Conservation (phyloP, 2,888 invertebrate species). For the Salticus scenicus region DNA sequence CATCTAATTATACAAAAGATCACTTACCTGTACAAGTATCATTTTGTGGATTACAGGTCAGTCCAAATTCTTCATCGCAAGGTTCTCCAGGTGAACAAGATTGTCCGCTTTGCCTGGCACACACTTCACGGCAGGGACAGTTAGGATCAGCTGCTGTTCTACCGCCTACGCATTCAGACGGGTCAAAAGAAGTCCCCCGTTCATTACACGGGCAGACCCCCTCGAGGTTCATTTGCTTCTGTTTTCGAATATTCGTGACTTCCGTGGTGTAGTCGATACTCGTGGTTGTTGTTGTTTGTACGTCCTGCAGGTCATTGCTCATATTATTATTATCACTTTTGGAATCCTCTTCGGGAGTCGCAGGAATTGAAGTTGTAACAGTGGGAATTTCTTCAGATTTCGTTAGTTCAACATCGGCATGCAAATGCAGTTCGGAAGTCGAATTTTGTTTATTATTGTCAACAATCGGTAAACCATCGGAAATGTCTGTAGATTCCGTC, state of each 20-base stretch:
- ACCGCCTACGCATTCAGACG: conserved; percentile 36
- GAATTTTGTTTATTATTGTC: conserved; percentile 7
- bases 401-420: neutral
- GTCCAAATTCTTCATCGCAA: conserved; percentile 66
- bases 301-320: conserved; percentile 14
- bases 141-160: conserved; percentile 39
- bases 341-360: neutral
- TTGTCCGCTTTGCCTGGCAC: conserved; percentile 58
- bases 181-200: conserved; percentile 5
- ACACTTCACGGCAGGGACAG: conserved; percentile 59
- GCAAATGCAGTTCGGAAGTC: neutral
- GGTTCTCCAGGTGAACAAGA: conserved; percentile 48
- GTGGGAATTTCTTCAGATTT: neutral
- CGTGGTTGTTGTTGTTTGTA: neutral
- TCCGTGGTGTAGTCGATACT: neutral
- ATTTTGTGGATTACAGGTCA: conserved; percentile 43
- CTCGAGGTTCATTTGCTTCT: conserved; percentile 47
- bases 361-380: neutral
- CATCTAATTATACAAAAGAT: no score
- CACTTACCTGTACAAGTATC: conserved; percentile 61
- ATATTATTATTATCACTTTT: neutral
- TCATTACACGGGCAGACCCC: conserved; percentile 37
- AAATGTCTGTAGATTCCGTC: neutral
- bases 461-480: conserved; percentile 18
- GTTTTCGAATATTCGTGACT: conserved; percentile 24